phyloP scores from a whole-genome alignment of 1,140 invertebrate genomes.

The Drosophila persimilis region DNA sequence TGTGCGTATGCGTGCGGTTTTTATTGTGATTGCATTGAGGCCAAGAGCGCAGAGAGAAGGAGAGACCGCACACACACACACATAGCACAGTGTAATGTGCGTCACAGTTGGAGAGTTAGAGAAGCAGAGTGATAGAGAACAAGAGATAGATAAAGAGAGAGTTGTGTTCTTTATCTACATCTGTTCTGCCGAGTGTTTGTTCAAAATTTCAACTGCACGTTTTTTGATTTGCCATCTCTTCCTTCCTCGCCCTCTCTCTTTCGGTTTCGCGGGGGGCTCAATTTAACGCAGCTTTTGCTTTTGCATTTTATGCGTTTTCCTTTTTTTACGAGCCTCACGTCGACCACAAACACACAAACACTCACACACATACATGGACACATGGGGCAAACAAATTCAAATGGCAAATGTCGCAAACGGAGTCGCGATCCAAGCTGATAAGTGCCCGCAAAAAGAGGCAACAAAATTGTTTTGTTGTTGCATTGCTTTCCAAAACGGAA shows the following conservation, averaged over 20 bases:
- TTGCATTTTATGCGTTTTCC: slow-evolving; percentile 61
- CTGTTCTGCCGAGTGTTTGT: slow-evolving; percentile 49
- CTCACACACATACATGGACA: slow-evolving; percentile 10
- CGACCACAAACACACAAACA: slow-evolving; percentile 20
- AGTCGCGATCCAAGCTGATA: slow-evolving; percentile 51
- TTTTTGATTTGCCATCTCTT: slow-evolving; percentile 58
- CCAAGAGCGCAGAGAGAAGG: slow-evolving; percentile 13
- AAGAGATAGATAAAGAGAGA: slow-evolving; percentile 1
- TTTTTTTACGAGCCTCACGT: slow-evolving; percentile 60
- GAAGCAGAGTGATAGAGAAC: slow-evolving; percentile 6
- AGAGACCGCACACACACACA: not conserved
- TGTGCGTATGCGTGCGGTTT: slow-evolving; percentile 79
- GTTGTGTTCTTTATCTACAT: slow-evolving; percentile 54
- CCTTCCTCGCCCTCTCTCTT: not conserved
- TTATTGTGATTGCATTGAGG: slow-evolving; percentile 78
- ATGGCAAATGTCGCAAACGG: slow-evolving; percentile 52
- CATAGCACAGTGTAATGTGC: slow-evolving; percentile 5
- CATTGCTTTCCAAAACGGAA: slow-evolving; percentile 26
- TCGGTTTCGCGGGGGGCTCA: slow-evolving; percentile 19
- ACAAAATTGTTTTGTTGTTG: slow-evolving; percentile 33
- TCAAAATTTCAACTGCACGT: slow-evolving; percentile 70
- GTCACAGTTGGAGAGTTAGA: slow-evolving; percentile 25
- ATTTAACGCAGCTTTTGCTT: slow-evolving; percentile 77
- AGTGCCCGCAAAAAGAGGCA: slow-evolving; percentile 69
- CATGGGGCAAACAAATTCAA: slow-evolving; percentile 28